Percentiles rank a stretch among this genome's conserved stretches.
These are phyloP conservation scores for Drosophila oshimai DNA, from an alignment of 1,140 invertebrate genomes.

Conservation along the genomic window DNA sequence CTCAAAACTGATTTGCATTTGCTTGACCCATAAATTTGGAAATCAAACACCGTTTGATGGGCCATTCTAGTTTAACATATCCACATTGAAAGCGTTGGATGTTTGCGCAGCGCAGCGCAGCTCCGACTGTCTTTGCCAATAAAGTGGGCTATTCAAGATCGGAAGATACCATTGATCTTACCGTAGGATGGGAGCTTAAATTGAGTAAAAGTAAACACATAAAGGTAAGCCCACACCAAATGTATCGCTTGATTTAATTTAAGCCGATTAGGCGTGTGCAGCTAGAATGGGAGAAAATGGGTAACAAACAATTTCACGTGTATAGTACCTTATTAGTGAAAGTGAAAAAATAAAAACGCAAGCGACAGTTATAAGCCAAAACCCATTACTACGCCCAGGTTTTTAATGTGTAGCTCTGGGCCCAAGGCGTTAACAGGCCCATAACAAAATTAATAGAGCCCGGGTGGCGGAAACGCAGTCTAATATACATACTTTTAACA, in stretches of 20 bases:
- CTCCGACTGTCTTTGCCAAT: constrained; percentile 37
- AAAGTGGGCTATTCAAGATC: constrained; percentile 31
- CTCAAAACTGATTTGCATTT: constrained; percentile 54
- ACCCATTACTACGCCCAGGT: constrained; percentile 13
- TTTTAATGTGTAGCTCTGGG: neutral
- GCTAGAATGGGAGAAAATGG: constrained; percentile 36
- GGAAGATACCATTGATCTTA: constrained; percentile 30
- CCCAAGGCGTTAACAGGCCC: constrained; percentile 22
- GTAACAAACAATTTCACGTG: constrained; percentile 40
- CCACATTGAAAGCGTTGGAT: constrained; percentile 16
- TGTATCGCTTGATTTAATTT: constrained; percentile 24
- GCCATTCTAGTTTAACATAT: constrained; percentile 47
- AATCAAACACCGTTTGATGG: constrained; percentile 64
- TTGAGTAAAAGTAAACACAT: constrained; percentile 32
- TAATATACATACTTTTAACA: constrained; percentile 13
- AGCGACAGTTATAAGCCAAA: constrained; percentile 62
- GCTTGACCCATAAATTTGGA: constrained; percentile 67
- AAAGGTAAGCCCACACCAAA: constrained; percentile 28
- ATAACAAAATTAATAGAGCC: constrained; percentile 37
- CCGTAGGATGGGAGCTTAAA: constrained; percentile 16
- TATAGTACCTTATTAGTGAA: constrained; percentile 50
- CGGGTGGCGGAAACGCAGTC: constrained; percentile 2
- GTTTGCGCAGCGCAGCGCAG: neutral
- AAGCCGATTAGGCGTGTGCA: constrained; percentile 35
- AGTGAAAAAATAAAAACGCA: constrained; percentile 58